phyloP scores from a whole-genome alignment of 2,113 vertebrate genomes.

The Nibea coibor region DNA sequence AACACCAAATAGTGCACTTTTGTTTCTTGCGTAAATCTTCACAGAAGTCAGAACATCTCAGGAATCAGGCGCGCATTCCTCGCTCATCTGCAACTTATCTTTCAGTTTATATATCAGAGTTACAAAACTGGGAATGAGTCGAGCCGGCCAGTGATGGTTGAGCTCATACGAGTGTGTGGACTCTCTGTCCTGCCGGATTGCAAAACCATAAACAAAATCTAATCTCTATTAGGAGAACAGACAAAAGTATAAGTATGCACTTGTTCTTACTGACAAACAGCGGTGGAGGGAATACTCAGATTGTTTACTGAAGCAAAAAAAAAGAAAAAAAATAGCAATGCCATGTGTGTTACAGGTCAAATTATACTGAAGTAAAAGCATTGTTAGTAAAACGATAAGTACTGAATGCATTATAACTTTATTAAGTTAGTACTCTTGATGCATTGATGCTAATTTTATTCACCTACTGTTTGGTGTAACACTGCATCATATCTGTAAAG shows the following conservation, averaged over 20 bases:
- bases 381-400: constrained; percentile 12
- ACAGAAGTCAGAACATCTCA: constrained; percentile 8
- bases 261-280: background rate
- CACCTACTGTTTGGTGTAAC: background rate
- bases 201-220: constrained; percentile 41
- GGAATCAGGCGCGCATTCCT: constrained; percentile 50
- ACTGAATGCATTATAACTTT: constrained; percentile 1
- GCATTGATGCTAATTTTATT: background rate
- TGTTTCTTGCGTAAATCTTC: constrained; percentile 22
- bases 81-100: constrained; percentile 52
- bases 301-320: background rate
- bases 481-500: background rate
- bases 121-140: constrained; percentile 23
- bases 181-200: constrained; percentile 37
- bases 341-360: background rate
- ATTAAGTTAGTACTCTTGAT: background rate
- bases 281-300: background rate
- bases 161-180: constrained; percentile 23
- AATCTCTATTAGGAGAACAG: background rate
- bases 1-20: constrained; percentile 39
- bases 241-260: constrained; percentile 14
- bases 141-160: background rate
- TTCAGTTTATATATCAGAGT: constrained; percentile 4
- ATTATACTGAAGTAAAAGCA: constrained; percentile 1
- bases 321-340: constrained; percentile 13